phyloP scores from a whole-genome alignment of 1,140 invertebrate species.

The Drosophila lini region DNA sequence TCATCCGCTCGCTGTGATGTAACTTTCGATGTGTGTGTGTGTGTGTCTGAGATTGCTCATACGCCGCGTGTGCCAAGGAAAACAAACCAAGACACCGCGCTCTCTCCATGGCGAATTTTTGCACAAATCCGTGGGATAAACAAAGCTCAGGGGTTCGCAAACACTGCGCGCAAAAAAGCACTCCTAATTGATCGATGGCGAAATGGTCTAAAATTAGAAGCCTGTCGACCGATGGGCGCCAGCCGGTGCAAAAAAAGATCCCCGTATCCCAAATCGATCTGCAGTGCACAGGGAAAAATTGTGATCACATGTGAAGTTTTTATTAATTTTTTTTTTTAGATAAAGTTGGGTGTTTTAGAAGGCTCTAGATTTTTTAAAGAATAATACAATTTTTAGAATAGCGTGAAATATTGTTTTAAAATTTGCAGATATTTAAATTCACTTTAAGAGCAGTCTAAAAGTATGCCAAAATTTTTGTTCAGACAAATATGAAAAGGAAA shows the following conservation, averaged over 20 bases:
- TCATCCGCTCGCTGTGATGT: constrained; percentile 55
- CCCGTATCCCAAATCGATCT: constrained; percentile 18
- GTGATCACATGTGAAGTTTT: not conserved
- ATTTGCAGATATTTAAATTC: too few relatives aligned
- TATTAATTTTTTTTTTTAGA: too few relatives aligned
- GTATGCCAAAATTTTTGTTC: not conserved
- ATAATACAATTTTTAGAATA: not conserved
- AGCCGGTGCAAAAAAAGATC: constrained; percentile 37
- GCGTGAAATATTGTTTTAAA: not conserved
- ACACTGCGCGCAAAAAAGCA: constrained; percentile 4
- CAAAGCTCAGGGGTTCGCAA: constrained; percentile 29
- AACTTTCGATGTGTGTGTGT: constrained; percentile 38
- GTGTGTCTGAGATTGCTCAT: constrained; percentile 72
- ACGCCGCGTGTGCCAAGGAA: constrained; percentile 64
- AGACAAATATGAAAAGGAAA: not conserved
- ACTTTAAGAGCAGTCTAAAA: not conserved
- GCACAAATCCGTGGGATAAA: constrained; percentile 38
- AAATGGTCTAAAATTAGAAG: constrained; percentile 33
- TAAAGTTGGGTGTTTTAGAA: too few relatives aligned
- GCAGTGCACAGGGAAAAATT: constrained; percentile 7
- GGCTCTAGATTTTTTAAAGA: too few relatives aligned
- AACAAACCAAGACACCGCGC: constrained; percentile 51
- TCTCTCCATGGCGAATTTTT: constrained; percentile 8
- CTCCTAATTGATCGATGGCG: constrained; percentile 43
- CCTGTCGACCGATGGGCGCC: constrained; percentile 35